A percentile compares a stretch with the other conserved stretches of the same genome.
phyloP scores from a whole-genome alignment of 2,888 invertebrate species.

The Icerya purchasi region DNA sequence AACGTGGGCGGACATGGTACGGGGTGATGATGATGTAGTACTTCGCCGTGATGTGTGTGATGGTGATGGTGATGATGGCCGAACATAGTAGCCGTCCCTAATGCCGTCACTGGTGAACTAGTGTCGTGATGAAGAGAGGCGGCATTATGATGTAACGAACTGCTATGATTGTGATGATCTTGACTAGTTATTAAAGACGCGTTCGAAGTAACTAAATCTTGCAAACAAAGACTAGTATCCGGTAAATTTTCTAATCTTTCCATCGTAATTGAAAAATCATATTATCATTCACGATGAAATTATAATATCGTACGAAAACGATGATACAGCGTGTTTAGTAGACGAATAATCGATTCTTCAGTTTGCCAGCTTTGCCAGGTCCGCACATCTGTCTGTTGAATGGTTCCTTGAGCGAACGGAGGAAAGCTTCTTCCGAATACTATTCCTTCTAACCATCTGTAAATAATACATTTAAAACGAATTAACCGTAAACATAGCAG shows the following conservation, averaged over 20 bases:
- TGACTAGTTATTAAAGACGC: constrained; percentile 5
- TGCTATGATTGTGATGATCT: constrained; percentile 23
- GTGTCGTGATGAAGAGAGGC: constrained; percentile 33
- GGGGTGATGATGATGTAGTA: constrained; percentile 32
- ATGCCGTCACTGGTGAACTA: constrained; percentile 4
- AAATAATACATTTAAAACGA: no score
- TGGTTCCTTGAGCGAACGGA: no score
- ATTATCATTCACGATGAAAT: no score
- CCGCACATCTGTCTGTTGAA: no score
- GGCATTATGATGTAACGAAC: constrained; percentile 27
- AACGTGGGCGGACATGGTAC: constrained; percentile 36
- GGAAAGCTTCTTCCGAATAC: no score
- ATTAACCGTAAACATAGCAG: no score
- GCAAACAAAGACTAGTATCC: constrained; percentile 46
- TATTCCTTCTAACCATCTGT: no score
- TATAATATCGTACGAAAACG: no score
- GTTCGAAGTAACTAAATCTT: constrained; percentile 36
- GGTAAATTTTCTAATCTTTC: constrained; percentile 44
- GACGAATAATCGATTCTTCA: no score
- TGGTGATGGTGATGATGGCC: constrained; percentile 29
- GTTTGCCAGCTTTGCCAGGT: no score
- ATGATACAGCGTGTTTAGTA: no score
- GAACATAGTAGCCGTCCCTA: constrained; percentile 19
- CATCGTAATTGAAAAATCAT: constrained; percentile 29
- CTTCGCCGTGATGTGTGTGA: constrained; percentile 34